Percentiles rank a stretch among this genome's conserved stretches.
phyloP scores from a whole-genome alignment of 2,888 invertebrate genomes.

The Melinaea menophilus region DNA sequence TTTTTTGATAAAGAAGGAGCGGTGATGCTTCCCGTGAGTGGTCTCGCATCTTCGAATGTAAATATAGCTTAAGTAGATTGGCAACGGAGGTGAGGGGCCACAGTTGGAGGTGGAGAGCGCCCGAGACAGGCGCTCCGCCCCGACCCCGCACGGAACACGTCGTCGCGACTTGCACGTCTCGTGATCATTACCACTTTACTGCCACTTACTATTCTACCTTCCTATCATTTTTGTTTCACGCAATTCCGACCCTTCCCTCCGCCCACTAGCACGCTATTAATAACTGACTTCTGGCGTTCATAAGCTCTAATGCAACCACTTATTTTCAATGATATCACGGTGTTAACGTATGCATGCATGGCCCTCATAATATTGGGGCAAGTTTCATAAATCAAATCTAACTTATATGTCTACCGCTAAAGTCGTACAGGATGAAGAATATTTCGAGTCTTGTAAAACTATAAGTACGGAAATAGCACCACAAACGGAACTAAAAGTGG shows the following conservation, averaged over 20 bases:
- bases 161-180: constrained; percentile 66
- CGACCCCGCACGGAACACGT: constrained; percentile 76
- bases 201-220: constrained; percentile 70
- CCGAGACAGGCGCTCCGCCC: constrained; percentile 35
- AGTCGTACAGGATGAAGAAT: neutral
- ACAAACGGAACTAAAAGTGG: constrained; percentile 22
- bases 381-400: constrained; percentile 38
- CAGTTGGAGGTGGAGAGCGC: constrained; percentile 13
- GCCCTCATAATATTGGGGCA: constrained; percentile 39
- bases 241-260: constrained; percentile 69
- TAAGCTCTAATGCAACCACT: constrained; percentile 25
- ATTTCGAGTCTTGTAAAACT: neutral
- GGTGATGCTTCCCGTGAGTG: constrained; percentile 15
- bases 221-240: constrained; percentile 68
- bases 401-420: constrained; percentile 16
- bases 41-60: constrained; percentile 14
- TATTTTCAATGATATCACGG: constrained; percentile 36
- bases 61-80: neutral
- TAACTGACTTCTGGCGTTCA: constrained; percentile 38
- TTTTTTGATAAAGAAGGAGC: constrained; percentile 14
- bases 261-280: constrained; percentile 63
- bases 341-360: constrained; percentile 42
- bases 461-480: neutral
- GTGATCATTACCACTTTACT: constrained; percentile 73
- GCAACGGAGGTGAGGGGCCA: constrained; percentile 17